Conservation (phyloP, 1,140 invertebrate genomes). For the Anastrepha obliqua region DNA sequence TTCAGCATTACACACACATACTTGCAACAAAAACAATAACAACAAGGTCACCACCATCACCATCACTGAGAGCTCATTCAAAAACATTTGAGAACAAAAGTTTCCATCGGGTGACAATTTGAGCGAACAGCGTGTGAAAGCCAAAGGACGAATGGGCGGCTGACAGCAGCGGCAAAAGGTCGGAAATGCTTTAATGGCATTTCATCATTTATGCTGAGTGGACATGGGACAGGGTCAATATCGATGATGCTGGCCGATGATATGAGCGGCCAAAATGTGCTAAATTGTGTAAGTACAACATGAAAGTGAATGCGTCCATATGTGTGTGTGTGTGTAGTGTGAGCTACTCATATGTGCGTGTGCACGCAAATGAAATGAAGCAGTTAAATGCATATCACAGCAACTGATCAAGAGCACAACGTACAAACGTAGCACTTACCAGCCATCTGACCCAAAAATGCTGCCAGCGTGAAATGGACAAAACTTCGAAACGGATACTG, state of each 20-base stretch:
- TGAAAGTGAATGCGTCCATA: neutral
- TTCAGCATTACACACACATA: neutral
- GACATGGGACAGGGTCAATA: conserved; percentile 49
- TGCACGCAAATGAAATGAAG: conserved; percentile 42
- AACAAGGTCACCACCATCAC: neutral
- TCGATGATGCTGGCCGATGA: conserved; percentile 40
- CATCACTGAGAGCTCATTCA: neutral
- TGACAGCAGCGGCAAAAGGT: conserved; percentile 20
- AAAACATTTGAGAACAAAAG: conserved; percentile 3
- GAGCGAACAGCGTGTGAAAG: conserved; percentile 29
- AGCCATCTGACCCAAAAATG: conserved; percentile 42
- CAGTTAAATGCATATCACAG: conserved; percentile 43
- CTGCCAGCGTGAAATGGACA: conserved; percentile 39
- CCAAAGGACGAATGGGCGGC: too few relatives aligned
- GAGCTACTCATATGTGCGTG: neutral
- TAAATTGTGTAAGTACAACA: conserved; percentile 20
- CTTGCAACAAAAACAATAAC: neutral
- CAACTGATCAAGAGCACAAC: conserved; percentile 38
- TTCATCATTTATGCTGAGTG: conserved; percentile 51
- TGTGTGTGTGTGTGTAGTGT: neutral
- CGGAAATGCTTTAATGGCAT: conserved; percentile 45
- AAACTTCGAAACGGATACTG: conserved; percentile 27
- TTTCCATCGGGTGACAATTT: neutral
- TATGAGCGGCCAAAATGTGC: conserved; percentile 20
- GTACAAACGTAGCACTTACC: neutral